Base-by-base conservation (phyloP, 2,797 vertebrate genomes). In the Aeoliscus strigatus region DNA sequence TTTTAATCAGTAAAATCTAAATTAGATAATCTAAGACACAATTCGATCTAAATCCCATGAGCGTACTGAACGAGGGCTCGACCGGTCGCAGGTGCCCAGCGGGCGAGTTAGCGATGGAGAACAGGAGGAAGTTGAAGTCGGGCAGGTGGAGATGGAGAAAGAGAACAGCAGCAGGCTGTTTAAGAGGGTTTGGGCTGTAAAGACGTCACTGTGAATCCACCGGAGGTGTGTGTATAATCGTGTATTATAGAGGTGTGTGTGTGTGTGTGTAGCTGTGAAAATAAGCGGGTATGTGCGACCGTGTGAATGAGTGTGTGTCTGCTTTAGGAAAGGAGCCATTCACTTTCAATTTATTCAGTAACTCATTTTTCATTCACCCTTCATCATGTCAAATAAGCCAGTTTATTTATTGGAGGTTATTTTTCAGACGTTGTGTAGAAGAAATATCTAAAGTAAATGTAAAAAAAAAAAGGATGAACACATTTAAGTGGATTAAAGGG, bases 121-220 rank as follows among this genome's bases (percentile, higher is more conserved):
- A 5, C 12, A 13, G 30, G 14, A 37, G 27, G 29, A n/a, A 43
- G 28, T 24, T 27, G 17, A 40, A 52, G 12, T 6, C 10, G 44
- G 62, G 60, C 29, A 51, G 50, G 66, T 39, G 48, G 51, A 66
- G 63, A 35, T 24, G 4, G 27, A 46, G 49, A 50, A 42, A 17
- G 29, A 48, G 35, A 58, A 24, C 52, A 32, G 46, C 23, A 50
- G 48, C 36, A 30, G 39, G 54, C 23, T 53, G 45, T 39, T 34
- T 12, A n/a, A 44, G 49, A 45, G 9, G 38, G 32, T 59, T 50
- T 16, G 27, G 39, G 40, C 44, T 37, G 11, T 50, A 27, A 28
- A 40, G 39, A 29, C 6, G 26, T 72, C 26, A 64, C 63, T 71
- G 65, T 77, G 66, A 74, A 79, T 51, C 55, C 1, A 15, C 56